Evolutionary conservation across 2,113 vertebrate species (phyloP), one percentile per base, ranked within the genome.

Genomic region (Tachysurus vachellii): DNA sequence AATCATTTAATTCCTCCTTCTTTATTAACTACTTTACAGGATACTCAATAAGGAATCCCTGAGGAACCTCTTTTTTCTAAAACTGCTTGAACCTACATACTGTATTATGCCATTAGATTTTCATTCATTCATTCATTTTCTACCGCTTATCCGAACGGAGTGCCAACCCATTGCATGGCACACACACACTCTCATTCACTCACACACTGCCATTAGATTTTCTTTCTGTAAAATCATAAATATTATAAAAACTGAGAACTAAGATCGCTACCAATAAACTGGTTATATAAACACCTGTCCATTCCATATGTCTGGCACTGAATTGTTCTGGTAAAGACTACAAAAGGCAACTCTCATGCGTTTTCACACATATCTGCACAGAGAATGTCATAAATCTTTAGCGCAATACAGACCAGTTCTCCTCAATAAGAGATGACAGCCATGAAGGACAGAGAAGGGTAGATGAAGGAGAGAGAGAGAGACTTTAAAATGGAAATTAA

Each of bases 321-420:
- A 59, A 42, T 5, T 8, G 70, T 76, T 81, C 56, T 5, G 23
- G 31, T 16, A 71, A 85, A 47, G 70, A 85, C 80, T 85, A 71
- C 36, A 88, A 61, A 21, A 86, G 81, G 82, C 54, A 16, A 70
- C n/a, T 85, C 71, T 44, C 85, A 56, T 70, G 21, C 59, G 68
- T 61, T 59, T 56, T 50, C 59, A 57, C 12, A 62, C 57, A 70
- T 28, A 59, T 77, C 70, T 89, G 70, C 75, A 50, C 36, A 42
- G 19, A 53, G 86, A 88, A 85, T 80, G 85, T 68, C 62, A 87
- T 87, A 85, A 80, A 85, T 70, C n/a, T 21, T 5, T n/a, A 85
- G 66, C n/a, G 68, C 82, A 85, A 31, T 64, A 66, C 70, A 76
- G 44, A 86, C 83, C 85, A 36, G 64, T 64, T 47, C 61, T 17